Conservation (phyloP, 2,113 vertebrate genomes). For the Rhea pennata region DNA sequence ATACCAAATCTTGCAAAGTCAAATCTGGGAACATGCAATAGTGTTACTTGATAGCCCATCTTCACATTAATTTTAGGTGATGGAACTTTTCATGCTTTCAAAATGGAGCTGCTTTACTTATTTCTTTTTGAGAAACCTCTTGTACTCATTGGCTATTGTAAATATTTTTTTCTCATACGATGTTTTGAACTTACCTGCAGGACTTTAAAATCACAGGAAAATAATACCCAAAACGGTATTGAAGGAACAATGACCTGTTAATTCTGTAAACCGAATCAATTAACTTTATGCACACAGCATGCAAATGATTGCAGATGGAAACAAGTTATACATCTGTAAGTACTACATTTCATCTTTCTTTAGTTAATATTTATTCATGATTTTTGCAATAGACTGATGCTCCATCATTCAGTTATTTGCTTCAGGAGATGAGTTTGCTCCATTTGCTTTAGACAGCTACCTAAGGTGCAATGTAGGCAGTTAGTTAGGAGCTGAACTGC, state of each 20-base stretch:
- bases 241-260: background rate
- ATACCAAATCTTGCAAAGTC: background rate
- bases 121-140: slow-evolving; percentile 1
- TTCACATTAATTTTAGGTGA: slow-evolving; percentile 12
- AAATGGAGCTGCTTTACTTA: background rate
- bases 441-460: background rate
- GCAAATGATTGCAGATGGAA: slow-evolving; percentile 48
- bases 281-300: background rate
- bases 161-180: background rate
- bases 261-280: background rate
- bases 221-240: background rate
- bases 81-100: background rate
- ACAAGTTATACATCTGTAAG: slow-evolving; percentile 47
- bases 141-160: background rate
- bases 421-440: background rate
- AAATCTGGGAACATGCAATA: background rate
- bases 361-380: background rate
- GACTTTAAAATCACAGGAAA: background rate
- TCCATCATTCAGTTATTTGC: background rate
- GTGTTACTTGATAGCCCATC: slow-evolving; percentile 14
- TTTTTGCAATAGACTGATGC: background rate
- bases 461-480: background rate
- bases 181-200: slow-evolving; percentile 16
- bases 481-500: too few relatives aligned
- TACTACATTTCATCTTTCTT: background rate